Evolutionary conservation across 2,797 vertebrate genomes (phyloP).

Genomic region (Cottoperca gobio): DNA sequence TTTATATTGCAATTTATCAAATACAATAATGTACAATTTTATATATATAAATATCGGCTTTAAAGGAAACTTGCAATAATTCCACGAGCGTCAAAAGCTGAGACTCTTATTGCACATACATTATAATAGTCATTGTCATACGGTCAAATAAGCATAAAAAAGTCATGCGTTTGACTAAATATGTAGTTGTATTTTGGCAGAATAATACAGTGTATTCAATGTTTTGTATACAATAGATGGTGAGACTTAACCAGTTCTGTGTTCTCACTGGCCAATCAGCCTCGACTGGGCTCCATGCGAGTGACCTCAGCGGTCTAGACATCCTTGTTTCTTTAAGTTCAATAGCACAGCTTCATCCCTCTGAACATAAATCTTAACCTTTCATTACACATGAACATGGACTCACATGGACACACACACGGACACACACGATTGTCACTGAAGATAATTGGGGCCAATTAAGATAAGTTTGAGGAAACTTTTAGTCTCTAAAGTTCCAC

Average conservation of each 20-base stretch:
- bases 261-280: slow-evolving; percentile 13
- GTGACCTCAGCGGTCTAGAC: slow-evolving; percentile 35
- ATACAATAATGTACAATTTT: no score
- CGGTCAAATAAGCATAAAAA: neutral
- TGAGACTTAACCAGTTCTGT: neutral
- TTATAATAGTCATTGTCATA: neutral
- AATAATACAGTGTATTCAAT: neutral
- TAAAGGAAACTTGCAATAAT: neutral
- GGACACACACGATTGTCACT: slow-evolving; percentile 51
- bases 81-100: neutral
- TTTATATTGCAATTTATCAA: slow-evolving; percentile 2
- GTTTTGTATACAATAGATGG: neutral
- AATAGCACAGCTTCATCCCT: slow-evolving; percentile 70
- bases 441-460: slow-evolving; percentile 79
- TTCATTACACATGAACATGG: slow-evolving; percentile 67
- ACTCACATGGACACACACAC: slow-evolving; percentile 8
- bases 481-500: slow-evolving; percentile 64
- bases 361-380: slow-evolving; percentile 79
- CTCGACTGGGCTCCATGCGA: slow-evolving; percentile 16
- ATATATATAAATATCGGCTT: neutral
- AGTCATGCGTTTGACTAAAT: neutral
- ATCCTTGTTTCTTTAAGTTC: slow-evolving; percentile 45
- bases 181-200: neutral
- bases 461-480: slow-evolving; percentile 64
- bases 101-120: neutral